These are phyloP conservation scores for Brachionus paranguensis DNA, from an alignment of 1,140 invertebrate species.

Conservation along the genomic window DNA sequence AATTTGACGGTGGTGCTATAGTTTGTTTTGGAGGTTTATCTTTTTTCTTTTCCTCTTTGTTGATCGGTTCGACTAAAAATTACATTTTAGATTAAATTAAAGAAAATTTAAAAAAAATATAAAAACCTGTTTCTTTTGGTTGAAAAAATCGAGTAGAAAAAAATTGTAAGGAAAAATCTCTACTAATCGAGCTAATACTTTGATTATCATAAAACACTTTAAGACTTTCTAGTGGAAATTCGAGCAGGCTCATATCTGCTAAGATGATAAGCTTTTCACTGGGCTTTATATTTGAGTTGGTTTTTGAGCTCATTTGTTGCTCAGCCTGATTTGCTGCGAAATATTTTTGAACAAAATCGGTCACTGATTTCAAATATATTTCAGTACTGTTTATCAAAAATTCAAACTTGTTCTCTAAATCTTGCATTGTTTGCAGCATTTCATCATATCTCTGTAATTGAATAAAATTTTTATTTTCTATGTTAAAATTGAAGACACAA, in stretches of 20 bases:
- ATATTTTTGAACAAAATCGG: conserved; percentile 15
- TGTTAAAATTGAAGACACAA: no score
- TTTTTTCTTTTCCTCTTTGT: conserved; percentile 15
- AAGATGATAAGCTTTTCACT: conserved; percentile 45
- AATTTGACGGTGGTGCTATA: neutral
- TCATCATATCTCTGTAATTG: neutral
- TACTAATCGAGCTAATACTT: conserved; percentile 45
- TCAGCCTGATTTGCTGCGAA: neutral
- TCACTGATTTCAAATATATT: neutral
- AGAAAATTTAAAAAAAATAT: neutral
- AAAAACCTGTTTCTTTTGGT: neutral
- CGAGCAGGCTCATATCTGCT: conserved; percentile 49
- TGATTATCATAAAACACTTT: conserved; percentile 45
- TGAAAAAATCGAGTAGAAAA: conserved; percentile 3
- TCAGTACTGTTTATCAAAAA: conserved; percentile 24
- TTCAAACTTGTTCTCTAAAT: conserved; percentile 31
- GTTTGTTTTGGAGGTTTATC: conserved; percentile 1
- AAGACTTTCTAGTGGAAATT: conserved; percentile 52
- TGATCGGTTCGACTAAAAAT: neutral
- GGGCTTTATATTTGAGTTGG: neutral
- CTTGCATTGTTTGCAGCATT: neutral
- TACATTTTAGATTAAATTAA: neutral
- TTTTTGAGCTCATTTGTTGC: neutral
- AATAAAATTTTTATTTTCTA: neutral
- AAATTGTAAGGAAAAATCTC: conserved; percentile 54